Base-by-base conservation (phyloP, 2,888 invertebrate genomes). In the Petrolisthes manimaculis region DNA sequence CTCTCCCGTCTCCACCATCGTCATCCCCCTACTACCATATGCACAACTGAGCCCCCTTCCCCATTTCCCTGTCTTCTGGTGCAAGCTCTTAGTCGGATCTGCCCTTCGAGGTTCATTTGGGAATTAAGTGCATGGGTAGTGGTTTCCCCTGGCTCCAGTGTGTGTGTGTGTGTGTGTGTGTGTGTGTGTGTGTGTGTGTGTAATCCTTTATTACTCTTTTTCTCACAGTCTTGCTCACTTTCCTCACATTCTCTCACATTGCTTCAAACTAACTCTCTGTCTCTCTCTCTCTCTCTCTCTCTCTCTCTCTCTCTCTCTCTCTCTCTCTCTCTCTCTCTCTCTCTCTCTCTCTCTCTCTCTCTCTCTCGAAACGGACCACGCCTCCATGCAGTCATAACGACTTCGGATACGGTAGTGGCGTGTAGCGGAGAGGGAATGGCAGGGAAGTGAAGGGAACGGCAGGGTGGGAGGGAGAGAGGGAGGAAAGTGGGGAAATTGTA, bases 301-400 rank as follows among this genome's bases (percentile, higher is more conserved):
- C n/a, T n/a, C n/a, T n/a, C n/a, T n/a, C n/a, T n/a, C n/a, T n/a
- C n/a, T n/a, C n/a, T n/a, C n/a, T n/a, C n/a, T n/a, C n/a, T n/a
- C n/a, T n/a, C n/a, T n/a, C n/a, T n/a, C n/a, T n/a, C n/a, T 74
- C 74, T 84, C 79, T 77, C 69, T 77, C 79, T 84, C 67, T 53
- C 54, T 53, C 78, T 79, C 78, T 84, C 84, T 77, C 78, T 84
- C 79, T 78, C 67, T 51, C 79, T 84, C 84, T 69, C 51, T 67
- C 79, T 54, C 84, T 84, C 84, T 84, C 69, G 78, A 78, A 61
- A 84, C 84, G 67, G 78, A 69, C 79, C 79, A 67, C 84, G 79
- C 84, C 78, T 67, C 84, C 78, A 21, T 53, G 84, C 84, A 78
- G 84, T 84, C 84, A 84, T 84, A 84, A 84, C 75, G 74, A 79